A percentile compares a stretch with the other conserved stretches of the same genome.
Evolutionary conservation across 2,113 vertebrate species (phyloP).

Genomic region (Nothoprocta perdicaria): DNA sequence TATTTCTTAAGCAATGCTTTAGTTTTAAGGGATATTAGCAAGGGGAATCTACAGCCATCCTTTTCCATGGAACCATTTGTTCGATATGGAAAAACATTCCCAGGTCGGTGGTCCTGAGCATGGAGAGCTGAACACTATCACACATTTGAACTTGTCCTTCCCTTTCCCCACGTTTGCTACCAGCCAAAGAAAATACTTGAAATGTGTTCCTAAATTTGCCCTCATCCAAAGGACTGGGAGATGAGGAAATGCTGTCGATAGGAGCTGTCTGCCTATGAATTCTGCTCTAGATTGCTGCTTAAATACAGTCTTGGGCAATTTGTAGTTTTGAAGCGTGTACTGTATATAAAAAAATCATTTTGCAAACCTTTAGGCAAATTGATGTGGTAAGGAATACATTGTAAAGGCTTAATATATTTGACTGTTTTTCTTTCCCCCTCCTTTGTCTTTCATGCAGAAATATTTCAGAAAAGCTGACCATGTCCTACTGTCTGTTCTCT

Average conservation of each 20-base stretch:
- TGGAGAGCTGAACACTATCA: too few species aligned
- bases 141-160: too few species aligned
- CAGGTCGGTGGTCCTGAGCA: too few species aligned
- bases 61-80: not conserved
- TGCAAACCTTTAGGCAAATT: not conserved
- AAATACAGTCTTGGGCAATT: not conserved
- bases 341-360: not conserved
- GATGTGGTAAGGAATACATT: not conserved
- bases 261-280: not conserved
- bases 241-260: too few species aligned
- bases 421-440: not conserved
- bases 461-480: not conserved
- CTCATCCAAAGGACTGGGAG: too few species aligned
- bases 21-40: not conserved
- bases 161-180: too few species aligned
- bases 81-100: not conserved
- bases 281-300: not conserved
- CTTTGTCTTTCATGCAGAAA: not conserved
- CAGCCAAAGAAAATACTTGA: too few species aligned
- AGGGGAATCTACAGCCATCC: not conserved
- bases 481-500: not conserved
- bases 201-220: too few species aligned
- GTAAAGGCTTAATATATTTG: not conserved
- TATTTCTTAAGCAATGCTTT: not conserved
- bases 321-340: not conserved